Evolutionary conservation across 2,113 vertebrate genomes (phyloP).

Genomic region (Lethenteron reissneri): DNA sequence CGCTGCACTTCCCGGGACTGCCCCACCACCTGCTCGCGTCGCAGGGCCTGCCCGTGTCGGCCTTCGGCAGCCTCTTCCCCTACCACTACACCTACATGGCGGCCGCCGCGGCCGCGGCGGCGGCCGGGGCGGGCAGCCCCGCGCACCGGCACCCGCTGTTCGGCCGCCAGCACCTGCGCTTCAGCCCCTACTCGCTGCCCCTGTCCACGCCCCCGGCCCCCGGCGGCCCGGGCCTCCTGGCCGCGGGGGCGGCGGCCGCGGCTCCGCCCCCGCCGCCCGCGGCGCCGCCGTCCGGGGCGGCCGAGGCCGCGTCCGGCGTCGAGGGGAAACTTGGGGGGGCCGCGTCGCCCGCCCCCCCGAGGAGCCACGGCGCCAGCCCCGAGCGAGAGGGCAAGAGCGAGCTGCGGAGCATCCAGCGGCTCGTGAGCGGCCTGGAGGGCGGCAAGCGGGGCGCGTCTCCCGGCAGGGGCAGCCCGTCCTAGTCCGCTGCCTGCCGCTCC

Average conservation of each 20-base stretch:
- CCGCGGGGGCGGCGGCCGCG: conserved; percentile 40
- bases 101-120: conserved; percentile 59
- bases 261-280: conserved; percentile 53
- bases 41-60: conserved; percentile 96
- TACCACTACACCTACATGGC: conserved; percentile 98
- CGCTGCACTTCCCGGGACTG: conserved; percentile 45
- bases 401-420: conserved; percentile 93
- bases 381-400: conserved; percentile 81
- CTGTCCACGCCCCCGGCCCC: conserved; percentile 66
- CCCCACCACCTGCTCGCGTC: conserved; percentile 98
- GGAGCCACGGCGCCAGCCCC: conserved; percentile 15
- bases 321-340: conserved; percentile 21
- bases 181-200: conserved; percentile 85
- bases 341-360: conserved; percentile 41
- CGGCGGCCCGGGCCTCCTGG: conserved; percentile 49
- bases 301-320: conserved; percentile 6
- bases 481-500: background rate
- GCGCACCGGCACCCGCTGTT: conserved; percentile 79
- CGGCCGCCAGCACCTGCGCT: conserved; percentile 63
- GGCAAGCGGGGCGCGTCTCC: conserved; percentile 57
- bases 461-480: conserved; percentile 16
- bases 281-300: conserved; percentile 39
- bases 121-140: conserved; percentile 45
- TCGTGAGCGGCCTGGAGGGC: conserved; percentile 83
- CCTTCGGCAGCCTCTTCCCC: conserved; percentile 83